phyloP scores from a whole-genome alignment of 1,140 invertebrate genomes.

The Drosophila asahinai region DNA sequence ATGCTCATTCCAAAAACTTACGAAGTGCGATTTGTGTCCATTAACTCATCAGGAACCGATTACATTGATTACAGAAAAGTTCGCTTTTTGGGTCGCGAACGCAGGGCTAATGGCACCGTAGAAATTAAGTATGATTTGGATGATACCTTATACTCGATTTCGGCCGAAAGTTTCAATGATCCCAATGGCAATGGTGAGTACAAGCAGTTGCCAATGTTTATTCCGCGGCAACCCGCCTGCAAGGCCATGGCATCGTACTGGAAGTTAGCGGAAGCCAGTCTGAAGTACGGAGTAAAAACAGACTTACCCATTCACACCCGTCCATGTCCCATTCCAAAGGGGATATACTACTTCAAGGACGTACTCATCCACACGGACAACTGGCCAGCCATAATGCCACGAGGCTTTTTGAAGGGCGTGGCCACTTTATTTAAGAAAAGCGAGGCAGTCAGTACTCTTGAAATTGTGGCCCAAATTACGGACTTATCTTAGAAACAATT shows the following conservation, averaged over 20 bases:
- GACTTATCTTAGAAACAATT: not conserved
- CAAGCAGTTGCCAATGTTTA: constrained; percentile 13
- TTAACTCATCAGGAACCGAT: not conserved
- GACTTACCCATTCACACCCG: constrained; percentile 18
- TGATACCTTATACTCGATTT: not conserved
- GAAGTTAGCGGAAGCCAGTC: constrained; percentile 5
- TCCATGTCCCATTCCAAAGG: constrained; percentile 45
- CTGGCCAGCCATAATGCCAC: constrained; percentile 34
- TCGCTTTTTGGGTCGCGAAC: constrained; percentile 24
- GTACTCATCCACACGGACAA: constrained; percentile 19
- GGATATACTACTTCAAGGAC: constrained; percentile 28
- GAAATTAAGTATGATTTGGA: constrained; percentile 25
- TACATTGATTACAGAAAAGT: constrained; percentile 14
- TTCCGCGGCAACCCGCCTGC: constrained; percentile 22
- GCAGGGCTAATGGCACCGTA: constrained; percentile 26
- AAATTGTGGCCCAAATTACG: not conserved
- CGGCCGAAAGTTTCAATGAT: constrained; percentile 31
- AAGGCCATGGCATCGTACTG: not conserved
- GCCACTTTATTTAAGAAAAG: constrained; percentile 4
- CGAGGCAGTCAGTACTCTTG: not conserved
- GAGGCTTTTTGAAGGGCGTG: constrained; percentile 13
- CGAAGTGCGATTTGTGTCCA: not conserved
- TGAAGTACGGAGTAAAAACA: constrained; percentile 24
- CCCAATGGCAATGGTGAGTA: constrained; percentile 23
- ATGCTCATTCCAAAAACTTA: not conserved